Conservation (phyloP, 2,797 vertebrate species). For the Taenioides sp. region DNA sequence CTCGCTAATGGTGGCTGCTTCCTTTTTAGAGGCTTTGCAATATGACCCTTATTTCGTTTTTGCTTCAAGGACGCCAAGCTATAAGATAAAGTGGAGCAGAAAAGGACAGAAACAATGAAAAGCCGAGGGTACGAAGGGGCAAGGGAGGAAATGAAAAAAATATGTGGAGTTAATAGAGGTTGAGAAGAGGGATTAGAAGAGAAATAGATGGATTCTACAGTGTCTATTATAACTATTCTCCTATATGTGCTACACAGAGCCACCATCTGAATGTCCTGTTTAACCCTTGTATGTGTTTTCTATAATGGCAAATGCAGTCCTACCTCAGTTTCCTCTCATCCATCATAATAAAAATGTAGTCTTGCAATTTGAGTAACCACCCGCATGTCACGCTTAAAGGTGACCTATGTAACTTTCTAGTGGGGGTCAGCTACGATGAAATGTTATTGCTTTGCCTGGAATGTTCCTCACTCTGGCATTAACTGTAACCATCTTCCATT, state of each 20-base stretch:
- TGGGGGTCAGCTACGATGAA: too few relatives aligned
- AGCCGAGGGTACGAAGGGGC: constrained; percentile 40
- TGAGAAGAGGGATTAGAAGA: constrained; percentile 63
- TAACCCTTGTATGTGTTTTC: constrained; percentile 67
- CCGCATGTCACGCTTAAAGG: constrained; percentile 19
- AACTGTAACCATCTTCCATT: too few relatives aligned
- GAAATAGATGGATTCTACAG: constrained; percentile 67
- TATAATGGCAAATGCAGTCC: constrained; percentile 66
- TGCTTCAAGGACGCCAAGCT: constrained; percentile 45
- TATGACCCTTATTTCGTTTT: constrained; percentile 17
- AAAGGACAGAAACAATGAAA: constrained; percentile 61
- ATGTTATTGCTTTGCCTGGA: too few relatives aligned
- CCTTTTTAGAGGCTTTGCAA: constrained; percentile 15
- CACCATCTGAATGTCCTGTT: constrained; percentile 70
- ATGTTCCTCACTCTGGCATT: too few relatives aligned
- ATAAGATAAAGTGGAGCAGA: constrained; percentile 47
- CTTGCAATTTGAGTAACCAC: constrained; percentile 61
- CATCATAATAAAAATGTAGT: constrained; percentile 67
- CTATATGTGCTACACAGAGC: constrained; percentile 31
- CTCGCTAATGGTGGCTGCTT: constrained; percentile 41
- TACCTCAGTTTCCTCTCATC: constrained; percentile 66
- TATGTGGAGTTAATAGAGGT: constrained; percentile 62
- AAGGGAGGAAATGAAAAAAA: constrained; percentile 61
- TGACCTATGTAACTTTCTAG: too few relatives aligned
- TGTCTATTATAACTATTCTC: constrained; percentile 62